Percentiles rank a stretch among this genome's conserved stretches.
These are phyloP conservation scores for Tragopan temminckii DNA, from an alignment of 2,797 vertebrate genomes.

Conservation along the genomic window DNA sequence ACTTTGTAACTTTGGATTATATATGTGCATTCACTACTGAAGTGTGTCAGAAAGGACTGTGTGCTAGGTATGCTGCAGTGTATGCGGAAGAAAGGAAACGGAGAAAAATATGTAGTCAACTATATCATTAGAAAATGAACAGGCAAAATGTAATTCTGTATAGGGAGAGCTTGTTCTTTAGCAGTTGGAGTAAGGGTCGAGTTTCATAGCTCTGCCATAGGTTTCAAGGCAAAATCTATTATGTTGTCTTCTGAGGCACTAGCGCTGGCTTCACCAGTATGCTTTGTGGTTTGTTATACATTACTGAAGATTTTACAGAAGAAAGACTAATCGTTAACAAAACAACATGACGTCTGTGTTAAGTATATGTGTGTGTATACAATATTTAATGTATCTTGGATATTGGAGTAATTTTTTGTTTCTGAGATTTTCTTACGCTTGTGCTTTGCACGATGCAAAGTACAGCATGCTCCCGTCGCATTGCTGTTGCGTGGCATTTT, in stretches of 20 bases:
- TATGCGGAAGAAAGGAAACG: constrained; percentile 28
- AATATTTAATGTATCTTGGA: background rate
- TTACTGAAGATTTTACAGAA: constrained; percentile 13
- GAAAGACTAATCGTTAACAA: constrained; percentile 22
- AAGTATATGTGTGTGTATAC: background rate
- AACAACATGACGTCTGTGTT: background rate
- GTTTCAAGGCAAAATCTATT: background rate
- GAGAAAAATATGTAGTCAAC: background rate
- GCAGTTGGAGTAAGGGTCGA: background rate
- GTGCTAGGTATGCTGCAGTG: background rate
- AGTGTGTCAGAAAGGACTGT: constrained; percentile 16
- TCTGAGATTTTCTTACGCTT: background rate
- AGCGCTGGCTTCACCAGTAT: background rate
- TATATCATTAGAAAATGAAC: background rate
- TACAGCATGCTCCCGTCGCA: background rate
- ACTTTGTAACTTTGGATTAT: constrained; percentile 55
- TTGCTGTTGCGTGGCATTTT: rapidly evolving
- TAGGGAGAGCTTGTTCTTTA: background rate
- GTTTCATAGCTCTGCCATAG: background rate
- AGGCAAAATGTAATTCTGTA: background rate
- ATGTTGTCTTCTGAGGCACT: background rate
- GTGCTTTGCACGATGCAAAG: background rate
- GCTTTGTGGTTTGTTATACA: background rate
- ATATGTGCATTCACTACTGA: constrained; percentile 38
- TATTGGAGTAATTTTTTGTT: background rate